A percentile compares a stretch with the other conserved stretches of the same genome.
phyloP scores from a whole-genome alignment of 2,888 invertebrate genomes.

The Ectobius pallidus region DNA sequence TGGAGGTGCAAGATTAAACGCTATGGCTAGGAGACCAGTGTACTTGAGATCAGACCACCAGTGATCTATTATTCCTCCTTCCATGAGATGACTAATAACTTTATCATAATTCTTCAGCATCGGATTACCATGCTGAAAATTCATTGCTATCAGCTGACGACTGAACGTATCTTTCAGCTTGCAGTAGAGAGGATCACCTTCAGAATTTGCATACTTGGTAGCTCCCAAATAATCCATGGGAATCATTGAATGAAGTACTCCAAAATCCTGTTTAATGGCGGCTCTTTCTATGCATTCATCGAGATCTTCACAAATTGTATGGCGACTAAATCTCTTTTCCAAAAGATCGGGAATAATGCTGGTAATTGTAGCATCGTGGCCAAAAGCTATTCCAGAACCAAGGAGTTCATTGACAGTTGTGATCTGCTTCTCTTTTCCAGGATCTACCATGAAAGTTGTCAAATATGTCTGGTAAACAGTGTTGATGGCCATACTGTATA shows the following conservation, averaged over 20 bases:
- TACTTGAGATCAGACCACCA: slow-evolving; percentile 1
- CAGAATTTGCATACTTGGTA: neutral
- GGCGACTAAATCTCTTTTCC: neutral
- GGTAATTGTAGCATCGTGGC: neutral
- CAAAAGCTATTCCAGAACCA: neutral
- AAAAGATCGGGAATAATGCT: neutral
- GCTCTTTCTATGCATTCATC: neutral
- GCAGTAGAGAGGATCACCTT: neutral
- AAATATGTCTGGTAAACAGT: neutral
- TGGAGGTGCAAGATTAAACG: neutral
- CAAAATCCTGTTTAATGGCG: neutral
- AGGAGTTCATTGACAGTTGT: neutral
- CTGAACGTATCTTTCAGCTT: neutral
- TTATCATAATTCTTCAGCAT: neutral
- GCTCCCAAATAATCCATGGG: neutral
- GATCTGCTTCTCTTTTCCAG: neutral
- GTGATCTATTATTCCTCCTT: neutral
- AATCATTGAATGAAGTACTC: neutral
- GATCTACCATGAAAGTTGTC: neutral
- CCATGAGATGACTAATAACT: neutral
- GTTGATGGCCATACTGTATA: neutral
- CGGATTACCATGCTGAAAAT: neutral
- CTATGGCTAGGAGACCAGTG: neutral
- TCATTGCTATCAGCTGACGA: neutral
- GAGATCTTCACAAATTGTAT: neutral